Conservation (phyloP, 1,140 invertebrate species). For the Adoxophyes honmai region DNA sequence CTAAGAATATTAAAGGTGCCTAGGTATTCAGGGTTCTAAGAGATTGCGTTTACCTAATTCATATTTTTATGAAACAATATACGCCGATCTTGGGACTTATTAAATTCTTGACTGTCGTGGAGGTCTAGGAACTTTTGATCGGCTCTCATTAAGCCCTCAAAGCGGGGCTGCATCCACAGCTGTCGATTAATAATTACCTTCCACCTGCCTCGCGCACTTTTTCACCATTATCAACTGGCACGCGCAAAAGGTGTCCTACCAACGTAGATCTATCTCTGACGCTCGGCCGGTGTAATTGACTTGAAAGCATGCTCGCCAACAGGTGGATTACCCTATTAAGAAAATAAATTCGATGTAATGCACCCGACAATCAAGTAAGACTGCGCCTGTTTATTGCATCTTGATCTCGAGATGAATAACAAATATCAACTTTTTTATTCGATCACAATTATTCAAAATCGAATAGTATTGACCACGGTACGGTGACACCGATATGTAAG, state of each 20-base stretch:
- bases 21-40: too few species aligned
- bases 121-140: conserved; percentile 9
- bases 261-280: conserved; percentile 47
- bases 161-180: conserved; percentile 45
- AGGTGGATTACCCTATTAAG: conserved; percentile 54
- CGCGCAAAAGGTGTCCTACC: conserved; percentile 44
- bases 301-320: conserved; percentile 32
- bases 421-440: too few species aligned
- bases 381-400: too few species aligned
- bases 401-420: too few species aligned
- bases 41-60: too few species aligned
- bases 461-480: too few species aligned
- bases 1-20: too few species aligned
- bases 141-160: conserved; percentile 22
- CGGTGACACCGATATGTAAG: too few species aligned
- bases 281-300: conserved; percentile 46
- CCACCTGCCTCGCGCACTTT: conserved; percentile 37
- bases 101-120: neutral
- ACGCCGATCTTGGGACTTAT: too few species aligned
- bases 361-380: too few species aligned
- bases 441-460: too few species aligned
- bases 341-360: conserved; percentile 22
- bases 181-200: conserved; percentile 48
- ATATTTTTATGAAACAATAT: too few species aligned
- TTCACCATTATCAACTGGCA: conserved; percentile 24